Base-by-base conservation (phyloP, 2,797 vertebrate genomes). In the Lutjanus campechanus region DNA sequence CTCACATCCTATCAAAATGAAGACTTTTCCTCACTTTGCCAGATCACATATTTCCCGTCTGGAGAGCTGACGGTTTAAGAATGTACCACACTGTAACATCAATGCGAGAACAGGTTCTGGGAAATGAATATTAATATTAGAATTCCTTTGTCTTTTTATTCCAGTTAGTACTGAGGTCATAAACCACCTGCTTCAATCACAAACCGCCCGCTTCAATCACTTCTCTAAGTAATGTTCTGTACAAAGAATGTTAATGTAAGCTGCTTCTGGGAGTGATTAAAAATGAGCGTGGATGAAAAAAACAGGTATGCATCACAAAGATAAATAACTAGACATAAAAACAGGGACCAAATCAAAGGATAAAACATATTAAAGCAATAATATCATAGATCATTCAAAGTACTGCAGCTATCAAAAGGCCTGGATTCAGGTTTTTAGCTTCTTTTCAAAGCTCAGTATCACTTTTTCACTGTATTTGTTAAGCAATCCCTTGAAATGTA, bases 241-340 rank as follows among this genome's bases (percentile, higher is more conserved):
- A 49, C 50, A 76, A 67, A 68, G 64, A 64, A 11, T 46, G 51
- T 25, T 22, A 16, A 66, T 17, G 49, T 41, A 17, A 58, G 44
- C 55, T 60, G 69, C 54, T 63, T 25, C 73, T 49, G 41, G 9
- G 7, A 22, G 41, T 54, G 58, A 84, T 82, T 75, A 74, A 70
- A 81, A 76, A 64, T 10, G 17, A 22, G 25, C 17, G 41, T 8
- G 17, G 46, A 54, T 82, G 20, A 72, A 62, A 29, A 53, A 41
- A 19, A 60, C 44, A 83, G 77, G 65, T 65, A 50, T 53, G n/a
- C n/a, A 65, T 81, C 60, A 66, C 10, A 59, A 22, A 70, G 12
- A 73, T 22, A 76, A 76, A 74, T 61, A 81, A 63, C 11, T 11
- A 49, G 17, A 55, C 43, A 68, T 73, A 20, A 74, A 69, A 79